Percentiles rank a stretch among this genome's conserved stretches.
Conservation (phyloP, 2,113 vertebrate species). For the Tachysurus vachellii region DNA sequence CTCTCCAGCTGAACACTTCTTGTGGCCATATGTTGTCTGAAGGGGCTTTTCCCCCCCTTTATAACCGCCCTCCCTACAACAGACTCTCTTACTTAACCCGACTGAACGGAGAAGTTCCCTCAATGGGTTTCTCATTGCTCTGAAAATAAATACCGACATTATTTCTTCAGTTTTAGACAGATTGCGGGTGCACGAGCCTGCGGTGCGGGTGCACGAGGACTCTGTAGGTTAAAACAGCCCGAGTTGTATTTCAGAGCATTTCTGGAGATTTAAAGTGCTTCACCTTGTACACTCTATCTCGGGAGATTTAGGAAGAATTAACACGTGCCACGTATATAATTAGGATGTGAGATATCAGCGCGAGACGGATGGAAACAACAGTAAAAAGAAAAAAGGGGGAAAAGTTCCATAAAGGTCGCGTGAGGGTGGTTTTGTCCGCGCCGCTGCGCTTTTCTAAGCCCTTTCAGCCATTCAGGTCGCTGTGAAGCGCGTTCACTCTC, state of each 20-base stretch:
- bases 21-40: conserved; percentile 36
- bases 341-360: background rate
- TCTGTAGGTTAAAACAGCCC: conserved; percentile 30
- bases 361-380: background rate
- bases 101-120: background rate
- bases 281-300: background rate
- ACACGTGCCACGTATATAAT: background rate
- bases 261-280: background rate
- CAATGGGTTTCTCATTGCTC: conserved; percentile 34
- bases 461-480: background rate
- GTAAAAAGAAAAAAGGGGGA: background rate
- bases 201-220: background rate
- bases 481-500: background rate
- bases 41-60: conserved; percentile 27
- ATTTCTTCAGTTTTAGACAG: conserved; percentile 66
- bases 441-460: conserved; percentile 8
- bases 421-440: background rate
- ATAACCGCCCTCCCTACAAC: background rate
- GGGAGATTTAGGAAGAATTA: background rate
- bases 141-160: conserved; percentile 55
- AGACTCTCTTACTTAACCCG: background rate
- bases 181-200: conserved; percentile 58
- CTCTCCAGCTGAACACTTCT: conserved; percentile 19
- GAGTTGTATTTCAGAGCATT: background rate
- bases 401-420: background rate